Percentiles rank a stretch among this genome's conserved stretches.
These are phyloP conservation scores for Smithornis capensis DNA, from an alignment of 2,113 vertebrate species.

Conservation along the genomic window DNA sequence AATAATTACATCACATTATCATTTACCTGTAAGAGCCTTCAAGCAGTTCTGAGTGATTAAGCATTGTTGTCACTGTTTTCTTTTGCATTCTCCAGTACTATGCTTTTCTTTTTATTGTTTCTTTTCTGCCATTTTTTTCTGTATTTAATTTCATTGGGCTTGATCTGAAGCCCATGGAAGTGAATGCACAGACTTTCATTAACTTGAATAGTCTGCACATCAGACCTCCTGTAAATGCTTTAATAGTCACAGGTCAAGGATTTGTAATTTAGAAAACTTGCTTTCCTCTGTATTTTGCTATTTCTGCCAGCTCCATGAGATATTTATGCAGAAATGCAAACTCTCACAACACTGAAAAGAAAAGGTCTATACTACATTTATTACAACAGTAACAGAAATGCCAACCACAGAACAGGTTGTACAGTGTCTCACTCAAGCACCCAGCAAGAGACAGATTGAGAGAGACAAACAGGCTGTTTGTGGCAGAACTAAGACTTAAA, in stretches of 20 bases:
- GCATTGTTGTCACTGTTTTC: neutral
- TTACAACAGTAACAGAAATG: neutral
- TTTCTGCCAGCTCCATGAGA: neutral
- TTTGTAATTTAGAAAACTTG: neutral
- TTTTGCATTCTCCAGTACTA: neutral
- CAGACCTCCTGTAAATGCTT: neutral
- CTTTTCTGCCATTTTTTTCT: neutral
- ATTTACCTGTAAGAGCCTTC: neutral
- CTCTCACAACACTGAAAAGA: neutral
- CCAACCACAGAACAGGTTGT: neutral
- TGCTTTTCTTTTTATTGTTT: neutral
- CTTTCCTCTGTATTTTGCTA: neutral
- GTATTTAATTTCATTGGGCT: neutral
- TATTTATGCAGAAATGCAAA: neutral
- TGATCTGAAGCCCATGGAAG: neutral
- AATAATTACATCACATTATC: neutral
- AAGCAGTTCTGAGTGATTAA: neutral
- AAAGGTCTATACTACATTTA: neutral
- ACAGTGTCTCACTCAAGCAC: neutral
- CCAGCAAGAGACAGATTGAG: neutral
- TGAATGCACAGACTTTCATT: neutral
- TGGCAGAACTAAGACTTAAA: neutral
- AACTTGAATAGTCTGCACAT: neutral
- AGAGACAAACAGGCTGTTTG: neutral
- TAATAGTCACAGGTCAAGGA: neutral